phyloP scores from a whole-genome alignment of 2,797 vertebrate species.

The Phoxinus dragarum region DNA sequence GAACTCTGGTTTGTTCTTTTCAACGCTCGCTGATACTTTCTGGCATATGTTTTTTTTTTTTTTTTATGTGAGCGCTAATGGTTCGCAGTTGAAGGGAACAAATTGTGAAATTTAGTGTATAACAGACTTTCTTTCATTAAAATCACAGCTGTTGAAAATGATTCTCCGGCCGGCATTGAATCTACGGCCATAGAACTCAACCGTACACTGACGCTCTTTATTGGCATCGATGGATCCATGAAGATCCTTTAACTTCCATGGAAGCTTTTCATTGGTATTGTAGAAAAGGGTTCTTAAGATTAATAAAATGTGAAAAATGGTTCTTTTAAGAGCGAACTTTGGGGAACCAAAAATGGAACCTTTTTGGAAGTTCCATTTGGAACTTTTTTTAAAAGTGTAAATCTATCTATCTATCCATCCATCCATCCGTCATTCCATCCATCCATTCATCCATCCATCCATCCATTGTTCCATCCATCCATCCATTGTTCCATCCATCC shows the following conservation, averaged over 20 bases:
- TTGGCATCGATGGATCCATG: not conserved
- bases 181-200: not conserved
- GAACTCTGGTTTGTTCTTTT: not conserved
- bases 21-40: not conserved
- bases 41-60: conserved; percentile 5
- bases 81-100: not conserved
- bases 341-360: too few relatives aligned
- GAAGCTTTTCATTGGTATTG: not conserved
- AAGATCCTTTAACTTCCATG: not conserved
- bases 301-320: not conserved
- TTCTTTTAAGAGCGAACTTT: not conserved
- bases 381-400: too few relatives aligned
- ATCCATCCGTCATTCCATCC: too few relatives aligned
- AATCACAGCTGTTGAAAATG: not conserved
- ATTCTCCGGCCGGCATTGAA: too few relatives aligned
- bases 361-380: not conserved
- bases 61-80: not conserved
- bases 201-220: not conserved
- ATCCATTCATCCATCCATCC: too few relatives aligned
- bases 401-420: rapidly evolving
- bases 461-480: too few relatives aligned
- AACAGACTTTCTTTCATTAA: not conserved
- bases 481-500: rapidly evolving
- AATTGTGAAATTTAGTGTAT: not conserved
- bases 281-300: too few relatives aligned